Percentiles rank a stretch among this genome's conserved stretches.
Evolutionary conservation across 2,888 invertebrate species (phyloP).

Genomic region (Tholera decimalis): DNA sequence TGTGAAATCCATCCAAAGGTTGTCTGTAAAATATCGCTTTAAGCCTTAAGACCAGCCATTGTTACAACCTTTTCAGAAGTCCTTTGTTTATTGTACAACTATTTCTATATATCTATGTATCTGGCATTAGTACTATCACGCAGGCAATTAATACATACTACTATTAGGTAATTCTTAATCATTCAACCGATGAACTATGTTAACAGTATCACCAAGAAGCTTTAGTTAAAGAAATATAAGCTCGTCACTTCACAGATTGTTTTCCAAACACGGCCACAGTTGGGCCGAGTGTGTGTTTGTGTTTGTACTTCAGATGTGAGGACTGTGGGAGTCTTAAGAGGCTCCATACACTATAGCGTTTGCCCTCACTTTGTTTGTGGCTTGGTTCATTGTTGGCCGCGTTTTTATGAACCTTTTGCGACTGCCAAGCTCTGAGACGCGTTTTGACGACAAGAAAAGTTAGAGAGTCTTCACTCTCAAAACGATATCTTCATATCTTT

Average conservation of each 20-base stretch:
- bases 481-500: no score
- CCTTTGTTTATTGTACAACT: no score
- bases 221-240: constrained; percentile 13
- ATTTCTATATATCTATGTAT: no score
- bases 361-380: constrained; percentile 35
- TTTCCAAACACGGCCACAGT: constrained; percentile 38
- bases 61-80: no score
- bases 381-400: constrained; percentile 5
- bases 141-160: not conserved
- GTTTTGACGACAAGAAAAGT: no score
- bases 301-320: constrained; percentile 50
- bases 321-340: constrained; percentile 55
- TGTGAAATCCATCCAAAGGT: no score
- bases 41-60: no score
- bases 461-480: no score
- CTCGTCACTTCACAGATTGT: constrained; percentile 21
- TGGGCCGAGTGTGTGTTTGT: constrained; percentile 51
- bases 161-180: not conserved
- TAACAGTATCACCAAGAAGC: not conserved
- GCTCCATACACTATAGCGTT: constrained; percentile 6
- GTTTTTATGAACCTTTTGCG: no score
- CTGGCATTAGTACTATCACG: no score
- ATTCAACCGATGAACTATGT: not conserved
- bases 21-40: no score
- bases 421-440: constrained; percentile 20